phyloP scores from a whole-genome alignment of 2,113 vertebrate species.

The Syngnathus typhle region DNA sequence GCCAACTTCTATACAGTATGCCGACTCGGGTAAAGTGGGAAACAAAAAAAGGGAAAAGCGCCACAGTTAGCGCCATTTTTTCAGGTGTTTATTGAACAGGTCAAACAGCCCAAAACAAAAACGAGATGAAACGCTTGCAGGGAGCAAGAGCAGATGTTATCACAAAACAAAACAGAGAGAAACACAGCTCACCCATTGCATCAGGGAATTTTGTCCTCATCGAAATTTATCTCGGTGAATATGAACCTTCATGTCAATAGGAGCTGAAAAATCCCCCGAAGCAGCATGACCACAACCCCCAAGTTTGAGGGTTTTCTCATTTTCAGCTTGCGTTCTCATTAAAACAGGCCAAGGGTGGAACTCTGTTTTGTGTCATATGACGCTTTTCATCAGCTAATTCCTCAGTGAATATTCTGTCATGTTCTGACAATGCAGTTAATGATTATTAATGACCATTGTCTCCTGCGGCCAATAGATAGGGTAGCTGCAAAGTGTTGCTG shows the following conservation, averaged over 20 bases:
- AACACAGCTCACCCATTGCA: background rate
- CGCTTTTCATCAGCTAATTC: constrained; percentile 36
- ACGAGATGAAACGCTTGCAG: too few species aligned
- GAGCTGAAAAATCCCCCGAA: constrained; percentile 30
- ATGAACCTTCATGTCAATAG: constrained; percentile 52
- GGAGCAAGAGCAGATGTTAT: too few species aligned
- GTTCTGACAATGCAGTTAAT: constrained; percentile 36
- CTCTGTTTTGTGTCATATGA: constrained; percentile 36
- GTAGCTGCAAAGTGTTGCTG: constrained; percentile 24
- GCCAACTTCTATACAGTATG: too few species aligned
- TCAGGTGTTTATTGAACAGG: too few species aligned
- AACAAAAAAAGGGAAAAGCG: too few species aligned
- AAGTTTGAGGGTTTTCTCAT: constrained; percentile 42
- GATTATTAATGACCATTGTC: constrained; percentile 31
- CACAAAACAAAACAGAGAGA: too few species aligned
- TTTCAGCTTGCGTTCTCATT: constrained; percentile 34
- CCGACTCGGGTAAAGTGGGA: too few species aligned
- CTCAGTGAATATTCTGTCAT: constrained; percentile 16
- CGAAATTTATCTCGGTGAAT: constrained; percentile 44
- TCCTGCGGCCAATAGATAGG: constrained; percentile 18
- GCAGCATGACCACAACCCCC: constrained; percentile 43
- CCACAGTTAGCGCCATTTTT: too few species aligned
- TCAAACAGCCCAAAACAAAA: too few species aligned
- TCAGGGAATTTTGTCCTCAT: constrained; percentile 49
- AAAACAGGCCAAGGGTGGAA: constrained; percentile 26